Conservation (phyloP, 1,140 invertebrate species). For the Aphis craccivora region DNA sequence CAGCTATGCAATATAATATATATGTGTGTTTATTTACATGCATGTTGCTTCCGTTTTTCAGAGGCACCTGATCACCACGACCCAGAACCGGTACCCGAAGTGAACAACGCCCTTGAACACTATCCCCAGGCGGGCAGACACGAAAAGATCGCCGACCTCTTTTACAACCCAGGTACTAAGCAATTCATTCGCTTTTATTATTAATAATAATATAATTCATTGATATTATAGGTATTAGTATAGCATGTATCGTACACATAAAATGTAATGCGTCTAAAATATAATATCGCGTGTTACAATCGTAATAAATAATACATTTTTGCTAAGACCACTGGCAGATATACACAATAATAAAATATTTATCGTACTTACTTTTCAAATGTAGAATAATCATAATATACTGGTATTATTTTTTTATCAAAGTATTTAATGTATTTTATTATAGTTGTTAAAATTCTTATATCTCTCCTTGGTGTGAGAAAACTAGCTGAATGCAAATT, state of each 20-base stretch:
- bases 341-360: neutral
- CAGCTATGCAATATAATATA: neutral
- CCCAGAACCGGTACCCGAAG: conserved; percentile 41
- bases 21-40: neutral
- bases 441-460: neutral
- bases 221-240: neutral
- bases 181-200: neutral
- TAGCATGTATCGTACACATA: neutral
- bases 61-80: conserved; percentile 39
- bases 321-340: neutral
- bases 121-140: conserved; percentile 3
- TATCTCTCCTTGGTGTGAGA: neutral
- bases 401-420: neutral
- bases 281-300: neutral
- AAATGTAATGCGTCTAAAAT: neutral
- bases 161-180: conserved; percentile 47
- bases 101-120: conserved; percentile 38
- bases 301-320: neutral
- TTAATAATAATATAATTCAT: neutral
- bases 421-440: neutral
- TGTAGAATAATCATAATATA: neutral
- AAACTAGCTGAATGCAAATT: neutral
- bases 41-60: conserved; percentile 14
- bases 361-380: neutral
- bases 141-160: conserved; percentile 38